phyloP scores from a whole-genome alignment of 2,797 vertebrate species.

The Gadopsis bispinosus region DNA sequence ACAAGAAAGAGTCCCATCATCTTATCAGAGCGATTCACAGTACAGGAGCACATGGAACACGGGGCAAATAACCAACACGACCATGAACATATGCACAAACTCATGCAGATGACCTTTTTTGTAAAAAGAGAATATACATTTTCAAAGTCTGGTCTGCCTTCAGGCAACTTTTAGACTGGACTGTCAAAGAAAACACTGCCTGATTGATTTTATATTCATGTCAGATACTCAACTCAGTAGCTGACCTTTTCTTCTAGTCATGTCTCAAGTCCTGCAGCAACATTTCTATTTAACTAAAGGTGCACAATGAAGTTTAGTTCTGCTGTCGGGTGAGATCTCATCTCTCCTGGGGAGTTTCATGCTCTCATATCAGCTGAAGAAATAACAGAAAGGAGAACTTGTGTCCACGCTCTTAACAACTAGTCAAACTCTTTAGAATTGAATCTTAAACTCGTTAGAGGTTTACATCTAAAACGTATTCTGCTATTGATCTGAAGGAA shows the following conservation, averaged over 20 bases:
- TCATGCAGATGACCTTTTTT: too few relatives aligned
- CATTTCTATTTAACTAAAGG: not conserved
- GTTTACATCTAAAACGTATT: too few relatives aligned
- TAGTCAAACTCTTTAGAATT: not conserved
- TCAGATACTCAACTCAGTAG: too few relatives aligned
- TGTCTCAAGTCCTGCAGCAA: not conserved
- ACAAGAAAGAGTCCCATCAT: not conserved
- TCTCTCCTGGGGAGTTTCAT: not conserved
- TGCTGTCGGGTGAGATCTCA: not conserved
- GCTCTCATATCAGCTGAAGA: not conserved
- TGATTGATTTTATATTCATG: too few relatives aligned
- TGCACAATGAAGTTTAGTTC: not conserved
- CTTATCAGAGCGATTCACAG: not conserved
- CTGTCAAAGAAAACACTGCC: too few relatives aligned
- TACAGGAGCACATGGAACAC: not conserved
- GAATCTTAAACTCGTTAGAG: too few relatives aligned
- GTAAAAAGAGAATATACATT: too few relatives aligned
- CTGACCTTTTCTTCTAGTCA: not conserved
- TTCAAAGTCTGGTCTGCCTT: too few relatives aligned
- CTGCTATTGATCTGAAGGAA: too few relatives aligned
- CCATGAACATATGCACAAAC: too few relatives aligned
- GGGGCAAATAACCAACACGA: not conserved
- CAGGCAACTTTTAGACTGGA: too few relatives aligned
- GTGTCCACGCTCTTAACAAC: not conserved
- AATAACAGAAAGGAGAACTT: not conserved